Base-by-base conservation (phyloP, 2,797 vertebrate genomes). In the Psittacula derbiana region DNA sequence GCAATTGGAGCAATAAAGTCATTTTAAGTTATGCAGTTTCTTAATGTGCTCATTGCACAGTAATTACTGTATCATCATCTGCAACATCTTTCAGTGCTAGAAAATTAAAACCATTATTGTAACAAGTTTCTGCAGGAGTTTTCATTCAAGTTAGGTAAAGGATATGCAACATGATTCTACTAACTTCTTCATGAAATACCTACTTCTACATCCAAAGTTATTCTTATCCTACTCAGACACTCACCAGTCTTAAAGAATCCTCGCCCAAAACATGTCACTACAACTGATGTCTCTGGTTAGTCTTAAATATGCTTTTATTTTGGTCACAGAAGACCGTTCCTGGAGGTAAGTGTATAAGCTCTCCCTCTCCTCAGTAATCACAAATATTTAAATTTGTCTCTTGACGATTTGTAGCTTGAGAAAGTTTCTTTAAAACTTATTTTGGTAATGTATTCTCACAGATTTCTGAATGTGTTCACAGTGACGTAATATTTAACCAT, bases 31-130 rank as follows among this genome's bases (percentile, higher is more conserved):
- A 52, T 66, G 46, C 24, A 79, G 60, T 91, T 95, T 93, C 57
- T 91, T 92, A 92, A 57, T 43, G 66, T 71, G 72, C 40, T 88
- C 21, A 11, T 88, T 90, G 92, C 72, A 75, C 62, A 55, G 83
- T 92, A 95, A 89, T 95, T 95, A 95, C 82, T 95, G 71, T 69
- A 93, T 92, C 80, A 85, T 93, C 86, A 93, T 75, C 93, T 95
- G 85, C 85, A 96, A 92, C 17, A 58, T 90, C 69, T 86, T 89
- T 58, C 67, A 73, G 86, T 27, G 36, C 38, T 75, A 25, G 65
- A 86, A 94, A 86, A 93, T 74, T 43, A 87, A 93, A 96, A 55
- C 41, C 60, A 74, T 96, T 96, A 87, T n/a, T 72, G 60, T 84
- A 73, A 71, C 46, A 88, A 78, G 57, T 89, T 93, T 85, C 33